phyloP scores from a whole-genome alignment of 2,888 invertebrate species.

The Cecidostiba fungosa region DNA sequence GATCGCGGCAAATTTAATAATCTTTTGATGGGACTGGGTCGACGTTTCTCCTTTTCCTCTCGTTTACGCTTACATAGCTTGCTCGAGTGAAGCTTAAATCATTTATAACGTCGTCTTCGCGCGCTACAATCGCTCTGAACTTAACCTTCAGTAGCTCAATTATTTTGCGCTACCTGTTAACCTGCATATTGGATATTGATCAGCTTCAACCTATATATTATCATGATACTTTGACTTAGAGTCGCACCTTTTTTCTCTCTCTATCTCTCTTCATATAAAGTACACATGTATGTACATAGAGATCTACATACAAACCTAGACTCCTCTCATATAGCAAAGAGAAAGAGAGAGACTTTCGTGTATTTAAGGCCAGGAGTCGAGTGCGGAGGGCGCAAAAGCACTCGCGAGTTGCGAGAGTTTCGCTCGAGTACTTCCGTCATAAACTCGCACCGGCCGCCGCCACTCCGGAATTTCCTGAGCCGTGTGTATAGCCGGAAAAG shows the following conservation, averaged over 20 bases:
- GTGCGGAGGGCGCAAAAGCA: not conserved
- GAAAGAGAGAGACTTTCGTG: conserved; percentile 1
- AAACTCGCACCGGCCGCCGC: not conserved
- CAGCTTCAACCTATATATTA: too few relatives aligned
- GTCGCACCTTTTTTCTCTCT: not conserved
- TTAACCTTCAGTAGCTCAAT: not conserved
- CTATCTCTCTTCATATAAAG: not conserved
- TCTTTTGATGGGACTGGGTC: not conserved
- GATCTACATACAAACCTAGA: not conserved
- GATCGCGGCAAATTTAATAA: conserved; percentile 49
- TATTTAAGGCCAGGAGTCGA: conserved; percentile 35
- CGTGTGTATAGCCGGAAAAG: not conserved
- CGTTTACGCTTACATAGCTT: not conserved
- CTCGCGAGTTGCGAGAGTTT: conserved; percentile 22
- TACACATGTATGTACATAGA: not conserved
- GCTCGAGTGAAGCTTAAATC: not conserved
- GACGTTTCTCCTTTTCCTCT: not conserved
- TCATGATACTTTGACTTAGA: too few relatives aligned
- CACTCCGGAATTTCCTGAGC: conserved; percentile 15
- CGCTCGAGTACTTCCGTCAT: conserved; percentile 42
- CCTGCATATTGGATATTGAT: not conserved
- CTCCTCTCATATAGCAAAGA: not conserved
- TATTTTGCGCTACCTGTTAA: not conserved
- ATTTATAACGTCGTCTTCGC: conserved; percentile 2
- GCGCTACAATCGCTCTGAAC: not conserved